A percentile compares a stretch with the other conserved stretches of the same genome.
Evolutionary conservation across 2,797 vertebrate species (phyloP).

Genomic region (Anomalospiza imberbis): DNA sequence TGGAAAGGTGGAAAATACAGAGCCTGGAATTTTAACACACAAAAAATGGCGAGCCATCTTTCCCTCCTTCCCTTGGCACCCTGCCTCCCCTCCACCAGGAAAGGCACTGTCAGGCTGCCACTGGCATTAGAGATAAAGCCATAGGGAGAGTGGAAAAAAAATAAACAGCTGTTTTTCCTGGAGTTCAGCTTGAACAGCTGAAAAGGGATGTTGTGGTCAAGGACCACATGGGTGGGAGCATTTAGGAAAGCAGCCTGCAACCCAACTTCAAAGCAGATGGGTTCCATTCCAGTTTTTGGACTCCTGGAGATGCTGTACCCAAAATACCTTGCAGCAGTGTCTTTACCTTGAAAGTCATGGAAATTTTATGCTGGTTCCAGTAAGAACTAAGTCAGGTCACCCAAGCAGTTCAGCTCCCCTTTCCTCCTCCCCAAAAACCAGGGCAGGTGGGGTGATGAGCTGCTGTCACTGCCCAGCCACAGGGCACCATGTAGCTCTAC

Average conservation of each 20-base stretch:
- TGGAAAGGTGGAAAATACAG: conserved; percentile 25
- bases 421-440: background rate
- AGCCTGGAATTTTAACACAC: background rate
- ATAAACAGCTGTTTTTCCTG: background rate
- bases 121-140: background rate
- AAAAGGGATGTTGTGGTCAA: background rate
- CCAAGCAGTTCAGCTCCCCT: background rate
- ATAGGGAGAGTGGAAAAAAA: background rate
- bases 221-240: background rate
- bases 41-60: background rate
- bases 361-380: background rate
- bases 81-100: background rate
- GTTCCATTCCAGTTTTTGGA: background rate
- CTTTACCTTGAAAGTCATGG: background rate
- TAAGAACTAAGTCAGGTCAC: background rate
- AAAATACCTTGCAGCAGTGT: background rate
- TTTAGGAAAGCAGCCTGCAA: background rate
- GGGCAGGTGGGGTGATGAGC: background rate
- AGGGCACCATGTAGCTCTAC: background rate
- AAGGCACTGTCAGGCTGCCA: background rate
- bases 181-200: background rate
- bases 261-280: background rate
- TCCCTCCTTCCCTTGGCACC: background rate
- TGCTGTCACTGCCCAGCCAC: background rate
- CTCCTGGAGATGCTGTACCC: background rate